Evolutionary conservation across 2,797 vertebrate species (phyloP).

Genomic region (Vipera latastei): DNA sequence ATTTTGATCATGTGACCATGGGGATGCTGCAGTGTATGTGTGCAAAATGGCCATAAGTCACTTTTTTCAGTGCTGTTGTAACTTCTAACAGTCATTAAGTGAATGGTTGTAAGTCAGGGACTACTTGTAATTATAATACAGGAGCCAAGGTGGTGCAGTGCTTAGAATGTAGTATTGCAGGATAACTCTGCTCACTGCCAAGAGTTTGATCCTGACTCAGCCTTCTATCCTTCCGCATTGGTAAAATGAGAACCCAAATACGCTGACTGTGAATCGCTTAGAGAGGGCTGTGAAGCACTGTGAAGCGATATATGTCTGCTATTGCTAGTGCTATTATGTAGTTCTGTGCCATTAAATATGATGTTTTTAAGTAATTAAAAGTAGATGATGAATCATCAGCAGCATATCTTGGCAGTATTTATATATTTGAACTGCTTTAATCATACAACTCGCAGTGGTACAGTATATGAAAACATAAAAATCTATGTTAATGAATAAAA

Average conservation of each 20-base stretch:
- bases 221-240: background rate
- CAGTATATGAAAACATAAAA: background rate
- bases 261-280: background rate
- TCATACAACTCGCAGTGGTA: background rate
- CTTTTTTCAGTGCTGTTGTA: background rate
- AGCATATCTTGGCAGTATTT: background rate
- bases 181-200: background rate
- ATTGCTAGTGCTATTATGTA: background rate
- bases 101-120: background rate
- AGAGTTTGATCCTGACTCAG: background rate
- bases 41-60: background rate
- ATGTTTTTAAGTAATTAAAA: background rate
- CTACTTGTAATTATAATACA: background rate
- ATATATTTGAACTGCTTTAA: background rate
- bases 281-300: background rate
- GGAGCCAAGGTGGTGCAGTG: background rate
- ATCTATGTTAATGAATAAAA: background rate
- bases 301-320: background rate
- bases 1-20: background rate
- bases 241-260: background rate
- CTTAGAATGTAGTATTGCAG: background rate
- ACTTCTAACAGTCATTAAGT: background rate
- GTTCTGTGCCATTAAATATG: background rate
- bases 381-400: background rate
- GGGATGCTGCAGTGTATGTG: background rate